Conservation (phyloP, 2,888 invertebrate species). For the Platycnemis pennipes region DNA sequence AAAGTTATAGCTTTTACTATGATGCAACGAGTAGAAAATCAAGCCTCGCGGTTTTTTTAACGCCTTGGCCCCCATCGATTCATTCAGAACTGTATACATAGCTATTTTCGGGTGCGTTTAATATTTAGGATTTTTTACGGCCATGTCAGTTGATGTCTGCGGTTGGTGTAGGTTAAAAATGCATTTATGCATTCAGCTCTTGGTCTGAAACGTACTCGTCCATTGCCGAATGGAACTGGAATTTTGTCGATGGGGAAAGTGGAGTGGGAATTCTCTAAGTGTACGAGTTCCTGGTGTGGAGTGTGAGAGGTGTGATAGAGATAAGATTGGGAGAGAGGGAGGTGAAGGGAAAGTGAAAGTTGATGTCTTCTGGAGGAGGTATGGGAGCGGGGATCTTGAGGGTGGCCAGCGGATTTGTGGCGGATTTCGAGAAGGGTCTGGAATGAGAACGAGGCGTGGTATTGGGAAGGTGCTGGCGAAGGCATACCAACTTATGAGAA, state of each 20-base stretch:
- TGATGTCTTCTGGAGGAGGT: background rate
- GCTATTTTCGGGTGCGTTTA: too few species aligned
- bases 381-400: background rate
- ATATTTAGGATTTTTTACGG: too few species aligned
- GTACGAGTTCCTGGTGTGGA: background rate
- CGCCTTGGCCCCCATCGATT: too few species aligned
- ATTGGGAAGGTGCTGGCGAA: background rate
- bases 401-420: background rate
- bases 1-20: too few species aligned
- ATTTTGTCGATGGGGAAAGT: background rate
- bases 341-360: background rate
- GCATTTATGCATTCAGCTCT: background rate
- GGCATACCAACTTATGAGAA: background rate
- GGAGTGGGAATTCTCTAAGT: background rate
- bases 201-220: background rate
- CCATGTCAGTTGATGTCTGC: too few species aligned
- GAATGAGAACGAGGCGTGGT: background rate
- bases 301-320: background rate
- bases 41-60: too few species aligned
- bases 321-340: background rate
- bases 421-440: background rate
- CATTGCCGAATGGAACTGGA: background rate
- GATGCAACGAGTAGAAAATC: too few species aligned
- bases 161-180: too few species aligned
- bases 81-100: too few species aligned